Conservation (phyloP, 2,113 vertebrate genomes). For the Actinemys pallida region DNA sequence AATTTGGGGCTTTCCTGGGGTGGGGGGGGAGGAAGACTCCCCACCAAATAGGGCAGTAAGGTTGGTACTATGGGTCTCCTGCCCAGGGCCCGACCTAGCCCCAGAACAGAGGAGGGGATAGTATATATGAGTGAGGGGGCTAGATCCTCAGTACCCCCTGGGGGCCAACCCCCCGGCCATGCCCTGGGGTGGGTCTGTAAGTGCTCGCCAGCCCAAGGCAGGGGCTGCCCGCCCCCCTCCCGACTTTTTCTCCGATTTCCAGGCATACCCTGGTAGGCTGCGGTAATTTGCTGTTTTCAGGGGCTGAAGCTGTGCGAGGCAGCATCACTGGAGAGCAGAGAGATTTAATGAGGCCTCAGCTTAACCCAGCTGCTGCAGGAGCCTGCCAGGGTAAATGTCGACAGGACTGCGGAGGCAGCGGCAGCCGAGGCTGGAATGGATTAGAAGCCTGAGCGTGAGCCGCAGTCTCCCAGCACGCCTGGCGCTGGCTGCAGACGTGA, state of each 20-base stretch:
- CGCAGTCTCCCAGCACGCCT: neutral
- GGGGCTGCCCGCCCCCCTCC: neutral
- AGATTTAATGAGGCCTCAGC: accelerated
- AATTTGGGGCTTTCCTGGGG: neutral
- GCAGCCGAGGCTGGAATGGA: neutral
- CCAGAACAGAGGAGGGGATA: neutral
- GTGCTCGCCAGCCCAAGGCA: neutral
- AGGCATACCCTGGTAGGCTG: neutral
- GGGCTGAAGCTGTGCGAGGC: neutral
- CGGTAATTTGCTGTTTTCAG: constrained; percentile 30
- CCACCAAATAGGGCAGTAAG: neutral
- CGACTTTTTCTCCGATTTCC: neutral
- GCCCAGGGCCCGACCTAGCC: neutral
- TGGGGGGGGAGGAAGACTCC: too few species aligned
- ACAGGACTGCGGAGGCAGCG: accelerated
- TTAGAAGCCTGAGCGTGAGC: neutral
- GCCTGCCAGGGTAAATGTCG: accelerated
- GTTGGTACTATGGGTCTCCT: neutral
- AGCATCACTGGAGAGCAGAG: neutral
- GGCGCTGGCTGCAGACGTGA: neutral
- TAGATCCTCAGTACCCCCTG: neutral
- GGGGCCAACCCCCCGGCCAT: too few species aligned
- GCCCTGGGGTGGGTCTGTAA: too few species aligned
- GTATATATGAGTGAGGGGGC: neutral
- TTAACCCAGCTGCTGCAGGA: accelerated